phyloP scores from a whole-genome alignment of 2,888 invertebrate species.

The Melangyna quadrimaculata region DNA sequence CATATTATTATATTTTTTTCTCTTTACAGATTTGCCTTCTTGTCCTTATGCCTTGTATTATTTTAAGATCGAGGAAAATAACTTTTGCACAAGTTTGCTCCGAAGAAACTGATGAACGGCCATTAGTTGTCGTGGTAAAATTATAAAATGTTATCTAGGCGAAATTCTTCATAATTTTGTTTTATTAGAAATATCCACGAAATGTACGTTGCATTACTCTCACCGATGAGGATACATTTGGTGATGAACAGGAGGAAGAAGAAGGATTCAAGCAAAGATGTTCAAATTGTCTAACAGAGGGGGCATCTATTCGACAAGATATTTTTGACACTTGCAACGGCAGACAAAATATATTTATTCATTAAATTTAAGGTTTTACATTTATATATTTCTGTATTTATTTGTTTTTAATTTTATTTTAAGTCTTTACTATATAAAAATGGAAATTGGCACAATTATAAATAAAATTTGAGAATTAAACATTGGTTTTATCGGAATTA shows the following conservation, averaged over 20 bases:
- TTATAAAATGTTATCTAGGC: not conserved
- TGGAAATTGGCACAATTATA: no score
- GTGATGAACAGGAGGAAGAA: constrained; percentile 16
- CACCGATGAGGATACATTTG: constrained; percentile 36
- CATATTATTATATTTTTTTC: not conserved
- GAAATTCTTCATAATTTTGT: not conserved
- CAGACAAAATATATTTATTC: constrained; percentile 28
- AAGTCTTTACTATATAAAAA: not conserved
- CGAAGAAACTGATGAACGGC: constrained; percentile 10
- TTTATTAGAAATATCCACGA: constrained; percentile 42
- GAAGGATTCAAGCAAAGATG: not conserved
- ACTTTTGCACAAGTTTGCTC: not conserved
- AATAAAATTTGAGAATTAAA: no score
- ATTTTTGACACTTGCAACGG: not conserved
- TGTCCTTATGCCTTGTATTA: not conserved
- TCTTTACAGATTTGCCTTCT: not conserved
- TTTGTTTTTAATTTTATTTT: constrained; percentile 15
- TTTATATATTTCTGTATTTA: not conserved
- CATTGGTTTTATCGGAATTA: no score
- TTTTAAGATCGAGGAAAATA: not conserved
- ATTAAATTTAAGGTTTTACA: constrained; percentile 41
- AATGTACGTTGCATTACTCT: constrained; percentile 50
- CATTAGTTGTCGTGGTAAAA: constrained; percentile 46
- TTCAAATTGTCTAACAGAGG: not conserved
- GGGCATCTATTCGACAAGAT: constrained; percentile 3